Evolutionary conservation across 2,113 vertebrate genomes (phyloP).

Genomic region (Chinchilla lanigera): DNA sequence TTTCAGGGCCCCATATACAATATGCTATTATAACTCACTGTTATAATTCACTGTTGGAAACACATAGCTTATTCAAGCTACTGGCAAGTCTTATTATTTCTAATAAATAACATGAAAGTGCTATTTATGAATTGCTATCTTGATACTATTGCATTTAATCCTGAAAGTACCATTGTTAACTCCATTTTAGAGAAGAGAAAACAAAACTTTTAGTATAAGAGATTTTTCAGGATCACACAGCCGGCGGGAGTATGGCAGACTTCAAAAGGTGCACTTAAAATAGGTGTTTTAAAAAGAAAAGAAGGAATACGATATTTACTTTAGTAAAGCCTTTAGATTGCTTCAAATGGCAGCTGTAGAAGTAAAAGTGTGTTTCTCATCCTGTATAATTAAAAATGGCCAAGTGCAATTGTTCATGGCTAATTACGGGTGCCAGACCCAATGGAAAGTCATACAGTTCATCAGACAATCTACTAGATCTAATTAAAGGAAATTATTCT

Average conservation of each 20-base stretch:
- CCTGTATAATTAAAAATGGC: constrained; percentile 51
- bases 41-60: neutral
- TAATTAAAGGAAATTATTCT: constrained; percentile 72
- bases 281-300: constrained; percentile 37
- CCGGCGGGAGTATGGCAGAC: accelerated
- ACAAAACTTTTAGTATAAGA: neutral
- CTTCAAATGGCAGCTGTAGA: constrained; percentile 20
- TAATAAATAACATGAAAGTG: neutral
- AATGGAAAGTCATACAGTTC: constrained; percentile 7
- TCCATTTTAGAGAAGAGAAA: neutral
- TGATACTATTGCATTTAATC: neutral
- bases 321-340: constrained; percentile 7
- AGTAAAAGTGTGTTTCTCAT: constrained; percentile 48
- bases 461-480: constrained; percentile 62
- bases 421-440: constrained; percentile 60
- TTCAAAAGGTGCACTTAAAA: constrained; percentile 12
- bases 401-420: constrained; percentile 47
- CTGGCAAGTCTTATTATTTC: neutral
- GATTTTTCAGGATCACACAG: neutral
- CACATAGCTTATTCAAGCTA: neutral
- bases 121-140: neutral
- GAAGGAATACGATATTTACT: neutral
- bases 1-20: neutral
- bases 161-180: neutral
- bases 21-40: neutral